Conservation (phyloP, 2,888 invertebrate genomes). For the Drosophila borborema region DNA sequence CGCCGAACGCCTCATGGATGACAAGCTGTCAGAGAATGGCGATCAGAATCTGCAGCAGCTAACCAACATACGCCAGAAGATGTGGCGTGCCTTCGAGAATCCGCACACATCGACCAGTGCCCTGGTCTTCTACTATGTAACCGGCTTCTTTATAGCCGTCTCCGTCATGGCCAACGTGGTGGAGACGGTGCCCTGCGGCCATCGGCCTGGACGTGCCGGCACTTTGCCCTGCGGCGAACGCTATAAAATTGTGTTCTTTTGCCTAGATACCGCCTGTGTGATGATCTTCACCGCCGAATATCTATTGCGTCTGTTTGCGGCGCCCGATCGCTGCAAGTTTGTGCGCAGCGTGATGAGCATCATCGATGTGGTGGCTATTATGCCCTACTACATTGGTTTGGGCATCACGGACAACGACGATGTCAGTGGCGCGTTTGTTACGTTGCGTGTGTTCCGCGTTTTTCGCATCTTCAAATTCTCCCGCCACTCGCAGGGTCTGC, state of each 20-base stretch:
- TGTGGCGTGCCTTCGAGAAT: slow-evolving; percentile 99
- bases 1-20: slow-evolving; percentile 98
- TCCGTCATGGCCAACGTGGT: slow-evolving; percentile 99
- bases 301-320: slow-evolving; percentile 96
- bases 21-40: slow-evolving; percentile 96
- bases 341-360: slow-evolving; percentile 99
- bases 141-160: slow-evolving; percentile 99
- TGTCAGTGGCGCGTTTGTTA: slow-evolving; percentile 99
- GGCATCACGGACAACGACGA: slow-evolving; percentile 99
- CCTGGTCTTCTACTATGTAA: slow-evolving; percentile 99
- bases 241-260: slow-evolving; percentile 99
- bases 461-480: slow-evolving; percentile 99
- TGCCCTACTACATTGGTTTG: slow-evolving; percentile 99
- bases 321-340: slow-evolving; percentile 99
- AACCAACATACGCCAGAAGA: slow-evolving; percentile 95
- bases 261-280: slow-evolving; percentile 99
- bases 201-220: slow-evolving; percentile 92
- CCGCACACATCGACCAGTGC: slow-evolving; percentile 99
- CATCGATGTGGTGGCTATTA: slow-evolving; percentile 99
- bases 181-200: slow-evolving; percentile 89
- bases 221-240: slow-evolving; percentile 98
- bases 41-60: slow-evolving; percentile 95
- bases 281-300: slow-evolving; percentile 99
- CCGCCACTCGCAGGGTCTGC: slow-evolving; percentile 98
- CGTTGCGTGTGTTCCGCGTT: slow-evolving; percentile 98